Evolutionary conservation across 2,113 vertebrate species (phyloP), one percentile per base, ranked within the genome.

Genomic region (Coturnix japonica): DNA sequence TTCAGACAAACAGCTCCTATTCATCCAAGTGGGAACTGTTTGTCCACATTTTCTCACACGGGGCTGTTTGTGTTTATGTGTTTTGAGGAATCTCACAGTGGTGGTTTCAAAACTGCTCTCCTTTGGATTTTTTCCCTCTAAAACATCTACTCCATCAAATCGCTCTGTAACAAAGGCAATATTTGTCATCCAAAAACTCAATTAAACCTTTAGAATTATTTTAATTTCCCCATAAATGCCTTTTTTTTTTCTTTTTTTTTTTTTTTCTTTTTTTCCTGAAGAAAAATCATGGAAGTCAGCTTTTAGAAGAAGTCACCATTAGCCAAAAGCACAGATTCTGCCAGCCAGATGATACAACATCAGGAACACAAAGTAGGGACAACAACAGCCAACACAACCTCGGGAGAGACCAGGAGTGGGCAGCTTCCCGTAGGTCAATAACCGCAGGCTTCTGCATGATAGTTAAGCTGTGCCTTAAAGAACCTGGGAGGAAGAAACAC

Each of bases 321-420:
- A 66, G 35, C 63, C 65, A 71, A 49, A 84, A 81, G 17, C 91
- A 85, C 69, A 53, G 78, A 37, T 60, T 85, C 91, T 78, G 70
- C 43, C 47, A 70, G 56, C 85, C 81, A 81, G 39, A 63, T 4
- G 30, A 93, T 72, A 89, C 46, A 65, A 74, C 75, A 18, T 19
- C 85, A 85, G 75, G 82, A 95, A 96, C 89, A 82, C 83, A 76
- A 63, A 86, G 54, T 22, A 75, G 87, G 84, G 87, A 57, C 63
- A 93, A 93, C 92, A 96, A 94, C 16, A 46, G 75, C 84, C 67
- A 83, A 89, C 81, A 18, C 43, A 79, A 93, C 90, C 47, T 89
- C 53, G 43, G 60, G 89, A 91, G 81, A 87, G 83, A 89, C 74
- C 94, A 69, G 89, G 64, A 87, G 89, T 80, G 0, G 35, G 91